A percentile compares a stretch with the other conserved stretches of the same genome.
phyloP scores from a whole-genome alignment of 2,797 vertebrate genomes.

The Moxostoma hubbsi region DNA sequence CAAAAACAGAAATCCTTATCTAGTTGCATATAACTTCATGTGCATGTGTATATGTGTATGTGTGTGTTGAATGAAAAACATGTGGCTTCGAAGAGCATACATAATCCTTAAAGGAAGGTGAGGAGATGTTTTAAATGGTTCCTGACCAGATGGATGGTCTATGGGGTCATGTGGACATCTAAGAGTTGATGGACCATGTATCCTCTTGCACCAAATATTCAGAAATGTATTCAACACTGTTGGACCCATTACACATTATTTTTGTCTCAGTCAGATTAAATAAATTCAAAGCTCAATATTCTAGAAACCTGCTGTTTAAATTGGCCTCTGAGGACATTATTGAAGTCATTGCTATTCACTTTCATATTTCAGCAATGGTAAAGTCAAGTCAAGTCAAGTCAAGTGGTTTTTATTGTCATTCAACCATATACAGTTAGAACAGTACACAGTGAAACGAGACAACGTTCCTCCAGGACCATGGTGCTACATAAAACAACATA shows the following conservation, averaged over 20 bases:
- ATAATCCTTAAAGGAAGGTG: conserved; percentile 64
- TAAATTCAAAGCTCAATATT: not conserved
- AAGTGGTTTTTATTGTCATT: too few species aligned
- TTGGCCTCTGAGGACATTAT: conserved; percentile 17
- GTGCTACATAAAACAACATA: too few species aligned
- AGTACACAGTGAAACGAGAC: too few species aligned
- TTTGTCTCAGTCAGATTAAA: not conserved
- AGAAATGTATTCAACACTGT: conserved; percentile 37
- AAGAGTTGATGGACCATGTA: conserved; percentile 72
- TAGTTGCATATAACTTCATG: not conserved
- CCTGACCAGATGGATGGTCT: conserved; percentile 73
- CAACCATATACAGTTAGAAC: too few species aligned
- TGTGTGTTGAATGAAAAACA: conserved; percentile 29
- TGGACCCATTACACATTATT: not conserved
- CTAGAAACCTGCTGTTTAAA: not conserved
- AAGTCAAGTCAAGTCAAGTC: too few species aligned
- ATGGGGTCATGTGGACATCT: conserved; percentile 68
- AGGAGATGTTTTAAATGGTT: conserved; percentile 57
- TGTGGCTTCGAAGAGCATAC: conserved; percentile 24
- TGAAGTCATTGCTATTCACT: conserved; percentile 20
- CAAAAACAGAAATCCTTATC: not conserved
- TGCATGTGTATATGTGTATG: not conserved
- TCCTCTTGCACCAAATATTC: conserved; percentile 58
- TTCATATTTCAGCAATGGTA: conserved; percentile 9
- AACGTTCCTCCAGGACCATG: too few species aligned